Conservation (phyloP, 92 coral and sea anemone species). For the Porites evermanni region DNA sequence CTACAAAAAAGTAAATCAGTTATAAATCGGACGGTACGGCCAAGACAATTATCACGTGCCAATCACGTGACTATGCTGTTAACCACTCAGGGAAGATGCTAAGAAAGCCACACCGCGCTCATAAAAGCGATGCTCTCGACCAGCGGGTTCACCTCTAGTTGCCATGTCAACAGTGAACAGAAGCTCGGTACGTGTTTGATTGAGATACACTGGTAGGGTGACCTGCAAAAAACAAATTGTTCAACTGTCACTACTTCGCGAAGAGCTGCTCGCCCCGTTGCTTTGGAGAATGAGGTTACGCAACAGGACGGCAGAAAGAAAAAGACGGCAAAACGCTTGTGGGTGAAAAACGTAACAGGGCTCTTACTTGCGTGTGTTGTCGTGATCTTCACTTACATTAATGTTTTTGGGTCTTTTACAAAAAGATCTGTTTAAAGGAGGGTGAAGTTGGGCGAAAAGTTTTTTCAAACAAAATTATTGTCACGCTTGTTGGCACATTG, state of each 20-base stretch:
- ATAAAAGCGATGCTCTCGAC: slow-evolving; percentile 90
- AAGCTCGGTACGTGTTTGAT: slow-evolving; percentile 87
- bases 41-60: neutral
- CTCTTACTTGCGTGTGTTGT: too few species aligned
- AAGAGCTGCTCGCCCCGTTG: too few species aligned
- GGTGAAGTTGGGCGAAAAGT: too few species aligned
- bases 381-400: too few species aligned
- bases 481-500: too few species aligned
- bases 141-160: slow-evolving; percentile 85
- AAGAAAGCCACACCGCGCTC: slow-evolving; percentile 95
- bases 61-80: slow-evolving; percentile 17
- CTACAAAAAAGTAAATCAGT: neutral
- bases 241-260: neutral
- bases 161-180: slow-evolving; percentile 89
- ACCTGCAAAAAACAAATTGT: slow-evolving; percentile 52
- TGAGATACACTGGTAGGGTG: slow-evolving; percentile 90
- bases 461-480: too few species aligned
- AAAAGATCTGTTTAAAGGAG: too few species aligned
- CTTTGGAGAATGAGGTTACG: too few species aligned
- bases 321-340: too few species aligned
- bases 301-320: too few species aligned
- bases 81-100: slow-evolving; percentile 93
- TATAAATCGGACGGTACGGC: neutral
- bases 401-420: too few species aligned
- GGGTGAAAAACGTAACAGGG: too few species aligned